A percentile compares a stretch with the other conserved stretches of the same genome.
phyloP scores from a whole-genome alignment of 92 coral and sea anemone genomes.

The Palythoa grandiflora region DNA sequence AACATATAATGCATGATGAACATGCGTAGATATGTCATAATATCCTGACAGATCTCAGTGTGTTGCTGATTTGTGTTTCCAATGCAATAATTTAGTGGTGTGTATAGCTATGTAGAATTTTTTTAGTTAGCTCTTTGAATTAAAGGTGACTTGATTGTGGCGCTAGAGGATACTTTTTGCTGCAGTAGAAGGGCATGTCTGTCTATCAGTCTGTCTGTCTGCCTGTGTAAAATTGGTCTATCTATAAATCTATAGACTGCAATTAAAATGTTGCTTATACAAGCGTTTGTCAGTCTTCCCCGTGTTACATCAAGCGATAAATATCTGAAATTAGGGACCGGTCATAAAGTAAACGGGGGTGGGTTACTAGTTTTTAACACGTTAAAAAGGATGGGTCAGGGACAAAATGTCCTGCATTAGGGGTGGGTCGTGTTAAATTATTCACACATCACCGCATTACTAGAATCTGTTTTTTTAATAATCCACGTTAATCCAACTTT shows the following conservation, averaged over 20 bases:
- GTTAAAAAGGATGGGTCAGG: slow-evolving; percentile 14
- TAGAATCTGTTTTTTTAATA: slow-evolving; percentile 16
- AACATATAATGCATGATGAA: slow-evolving; percentile 62
- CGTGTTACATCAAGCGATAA: too few species aligned
- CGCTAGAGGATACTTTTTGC: not conserved
- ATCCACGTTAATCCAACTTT: slow-evolving; percentile 42
- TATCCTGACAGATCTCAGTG: not conserved
- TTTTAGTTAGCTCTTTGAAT: not conserved
- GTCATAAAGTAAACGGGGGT: slow-evolving; percentile 28
- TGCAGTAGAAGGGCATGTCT: too few species aligned
- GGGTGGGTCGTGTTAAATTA: slow-evolving; percentile 44
- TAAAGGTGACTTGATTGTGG: not conserved
- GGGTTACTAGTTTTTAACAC: not conserved
- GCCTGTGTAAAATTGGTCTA: too few species aligned
- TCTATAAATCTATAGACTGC: too few species aligned
- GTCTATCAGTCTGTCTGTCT: too few species aligned
- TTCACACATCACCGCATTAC: slow-evolving; percentile 2
- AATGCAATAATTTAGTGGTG: not conserved
- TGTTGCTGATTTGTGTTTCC: not conserved
- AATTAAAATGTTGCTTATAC: too few species aligned
- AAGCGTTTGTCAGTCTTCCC: too few species aligned
- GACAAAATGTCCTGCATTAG: slow-evolving; percentile 35
- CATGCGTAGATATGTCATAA: not conserved
- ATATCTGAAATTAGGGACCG: too few species aligned
- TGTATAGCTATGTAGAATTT: not conserved